Evolutionary conservation across 2,113 vertebrate species (phyloP).

Genomic region (Pithys albifrons): DNA sequence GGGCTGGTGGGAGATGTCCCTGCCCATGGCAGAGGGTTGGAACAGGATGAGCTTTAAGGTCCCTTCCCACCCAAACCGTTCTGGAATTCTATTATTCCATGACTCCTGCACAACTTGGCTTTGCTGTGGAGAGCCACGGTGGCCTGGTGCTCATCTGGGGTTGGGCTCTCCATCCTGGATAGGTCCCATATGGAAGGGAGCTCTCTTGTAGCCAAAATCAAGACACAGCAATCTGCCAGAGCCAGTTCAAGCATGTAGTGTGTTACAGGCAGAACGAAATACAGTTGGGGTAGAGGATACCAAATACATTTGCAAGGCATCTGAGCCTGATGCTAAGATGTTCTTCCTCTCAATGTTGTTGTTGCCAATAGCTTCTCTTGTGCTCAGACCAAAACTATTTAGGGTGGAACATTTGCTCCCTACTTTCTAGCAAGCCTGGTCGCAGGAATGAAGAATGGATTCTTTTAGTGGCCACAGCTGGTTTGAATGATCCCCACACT

Average conservation of each 20-base stretch:
- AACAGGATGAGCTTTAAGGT: not conserved
- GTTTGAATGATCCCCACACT: constrained; percentile 60
- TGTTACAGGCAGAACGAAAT: constrained; percentile 13
- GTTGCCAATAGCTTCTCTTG: constrained; percentile 51
- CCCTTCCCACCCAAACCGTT: not conserved
- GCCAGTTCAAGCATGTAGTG: not conserved
- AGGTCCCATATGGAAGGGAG: constrained; percentile 2
- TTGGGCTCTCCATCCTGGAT: not conserved
- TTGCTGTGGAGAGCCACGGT: not conserved
- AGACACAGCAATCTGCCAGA: constrained; percentile 1
- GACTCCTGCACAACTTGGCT: not conserved
- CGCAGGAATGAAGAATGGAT: constrained; percentile 16
- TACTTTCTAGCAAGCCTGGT: constrained; percentile 59
- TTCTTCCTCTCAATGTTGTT: not conserved
- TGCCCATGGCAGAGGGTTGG: not conserved
- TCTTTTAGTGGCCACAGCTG: constrained; percentile 44
- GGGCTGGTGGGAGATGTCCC: not conserved
- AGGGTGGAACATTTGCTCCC: constrained; percentile 50
- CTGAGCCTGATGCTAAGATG: constrained; percentile 4
- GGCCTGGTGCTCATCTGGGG: not conserved
- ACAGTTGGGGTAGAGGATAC: not conserved
- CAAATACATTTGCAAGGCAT: constrained; percentile 41
- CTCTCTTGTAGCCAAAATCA: constrained; percentile 36
- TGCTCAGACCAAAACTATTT: constrained; percentile 55
- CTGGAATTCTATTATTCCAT: not conserved